Evolutionary conservation across 2,797 vertebrate species (phyloP).

Genomic region (Prunella strophiata): DNA sequence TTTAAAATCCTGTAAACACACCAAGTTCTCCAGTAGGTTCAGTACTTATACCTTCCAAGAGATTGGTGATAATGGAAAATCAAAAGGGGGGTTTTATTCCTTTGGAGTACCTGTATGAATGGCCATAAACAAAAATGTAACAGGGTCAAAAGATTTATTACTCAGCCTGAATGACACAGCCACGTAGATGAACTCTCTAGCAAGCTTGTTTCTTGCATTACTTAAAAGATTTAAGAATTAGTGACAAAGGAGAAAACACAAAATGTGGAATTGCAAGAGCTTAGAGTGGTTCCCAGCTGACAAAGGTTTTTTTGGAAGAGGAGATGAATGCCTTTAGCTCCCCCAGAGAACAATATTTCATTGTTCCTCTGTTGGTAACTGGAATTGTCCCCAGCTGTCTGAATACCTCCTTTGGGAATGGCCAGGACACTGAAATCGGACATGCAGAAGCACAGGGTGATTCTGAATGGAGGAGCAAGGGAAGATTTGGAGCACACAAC

Average conservation of each 20-base stretch:
- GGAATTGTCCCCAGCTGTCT: neutral
- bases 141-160: conserved; percentile 23
- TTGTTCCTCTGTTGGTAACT: conserved; percentile 41
- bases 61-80: neutral
- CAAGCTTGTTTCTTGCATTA: neutral
- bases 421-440: conserved; percentile 50
- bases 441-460: conserved; percentile 51
- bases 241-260: conserved; percentile 12
- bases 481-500: conserved; percentile 37
- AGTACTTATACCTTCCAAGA: neutral
- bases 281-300: neutral
- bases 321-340: conserved; percentile 31
- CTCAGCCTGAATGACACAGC: neutral
- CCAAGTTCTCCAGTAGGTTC: neutral
- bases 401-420: conserved; percentile 27
- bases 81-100: neutral
- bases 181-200: neutral
- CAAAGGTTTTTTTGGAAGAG: conserved; percentile 39
- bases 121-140: neutral
- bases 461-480: conserved; percentile 34
- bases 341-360: conserved; percentile 57
- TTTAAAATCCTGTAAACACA: neutral
- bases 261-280: conserved; percentile 29
- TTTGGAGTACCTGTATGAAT: neutral
- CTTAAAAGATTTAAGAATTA: conserved; percentile 57